Conservation (phyloP, 2,797 vertebrate species). For the Heterohyrax brucei region DNA sequence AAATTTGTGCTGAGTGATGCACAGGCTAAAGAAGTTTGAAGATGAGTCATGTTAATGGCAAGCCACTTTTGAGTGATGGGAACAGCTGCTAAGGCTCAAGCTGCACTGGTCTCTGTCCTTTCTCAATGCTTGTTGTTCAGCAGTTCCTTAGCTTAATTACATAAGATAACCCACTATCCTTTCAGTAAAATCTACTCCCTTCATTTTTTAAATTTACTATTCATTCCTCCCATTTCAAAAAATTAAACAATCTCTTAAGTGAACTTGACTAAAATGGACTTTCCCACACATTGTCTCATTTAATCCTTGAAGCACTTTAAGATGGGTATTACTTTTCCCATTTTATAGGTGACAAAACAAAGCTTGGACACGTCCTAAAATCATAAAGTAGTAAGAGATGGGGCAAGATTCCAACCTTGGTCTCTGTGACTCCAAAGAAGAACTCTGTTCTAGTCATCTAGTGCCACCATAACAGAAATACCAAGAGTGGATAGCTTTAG, state of each 20-base stretch:
- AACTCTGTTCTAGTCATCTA: neutral
- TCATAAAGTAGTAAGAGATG: neutral
- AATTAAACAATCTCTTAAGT: neutral
- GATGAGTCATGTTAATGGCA: constrained; percentile 69
- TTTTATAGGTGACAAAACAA: neutral
- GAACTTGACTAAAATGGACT: constrained; percentile 4
- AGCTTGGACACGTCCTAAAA: constrained; percentile 14
- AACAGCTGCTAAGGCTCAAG: constrained; percentile 66
- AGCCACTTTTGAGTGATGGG: constrained; percentile 65
- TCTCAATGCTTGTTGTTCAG: neutral
- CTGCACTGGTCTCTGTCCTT: neutral
- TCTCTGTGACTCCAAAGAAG: neutral
- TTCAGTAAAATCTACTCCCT: neutral
- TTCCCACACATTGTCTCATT: neutral
- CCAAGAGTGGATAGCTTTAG: no score
- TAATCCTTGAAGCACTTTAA: neutral
- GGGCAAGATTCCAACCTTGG: neutral
- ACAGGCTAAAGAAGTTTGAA: neutral
- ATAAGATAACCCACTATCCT: neutral
- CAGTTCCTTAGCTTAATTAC: constrained; percentile 39
- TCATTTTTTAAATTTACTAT: constrained; percentile 37
- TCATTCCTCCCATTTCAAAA: neutral
- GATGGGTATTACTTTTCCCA: neutral
- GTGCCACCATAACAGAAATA: no score
- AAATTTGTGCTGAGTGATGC: neutral